Conservation (phyloP, 2,797 vertebrate species). For the Enteromius thamalakanensis region DNA sequence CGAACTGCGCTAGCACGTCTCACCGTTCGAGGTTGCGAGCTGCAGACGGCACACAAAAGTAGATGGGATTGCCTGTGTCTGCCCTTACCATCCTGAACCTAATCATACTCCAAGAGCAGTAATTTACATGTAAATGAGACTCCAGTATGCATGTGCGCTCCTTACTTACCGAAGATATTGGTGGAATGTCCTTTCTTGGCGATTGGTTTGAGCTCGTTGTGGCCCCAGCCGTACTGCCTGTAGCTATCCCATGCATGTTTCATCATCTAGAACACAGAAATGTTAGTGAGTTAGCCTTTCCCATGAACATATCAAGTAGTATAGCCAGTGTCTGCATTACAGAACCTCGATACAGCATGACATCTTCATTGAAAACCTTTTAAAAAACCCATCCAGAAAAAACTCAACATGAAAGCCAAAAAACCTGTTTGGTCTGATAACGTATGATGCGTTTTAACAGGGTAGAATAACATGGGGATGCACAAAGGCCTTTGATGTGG, state of each 20-base stretch:
- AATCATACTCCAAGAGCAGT: background rate
- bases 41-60: background rate
- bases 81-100: conserved; percentile 14
- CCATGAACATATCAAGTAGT: conserved; percentile 39
- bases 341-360: background rate
- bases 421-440: conserved; percentile 13
- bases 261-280: conserved; percentile 87
- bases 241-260: conserved; percentile 99
- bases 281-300: conserved; percentile 13
- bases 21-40: background rate
- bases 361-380: conserved; percentile 15
- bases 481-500: conserved; percentile 19
- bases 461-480: conserved; percentile 14
- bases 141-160: conserved; percentile 17
- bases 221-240: conserved; percentile 96
- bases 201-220: conserved; percentile 98
- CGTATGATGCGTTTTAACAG: background rate
- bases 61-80: conserved; percentile 28
- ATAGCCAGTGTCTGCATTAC: background rate
- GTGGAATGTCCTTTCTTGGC: conserved; percentile 98
- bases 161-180: conserved; percentile 96
- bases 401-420: conserved; percentile 21
- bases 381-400: background rate
- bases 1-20: background rate
- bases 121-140: conserved; percentile 58